Evolutionary conservation across 2,888 invertebrate genomes (phyloP).

Genomic region (Yponomeuta evonymella): DNA sequence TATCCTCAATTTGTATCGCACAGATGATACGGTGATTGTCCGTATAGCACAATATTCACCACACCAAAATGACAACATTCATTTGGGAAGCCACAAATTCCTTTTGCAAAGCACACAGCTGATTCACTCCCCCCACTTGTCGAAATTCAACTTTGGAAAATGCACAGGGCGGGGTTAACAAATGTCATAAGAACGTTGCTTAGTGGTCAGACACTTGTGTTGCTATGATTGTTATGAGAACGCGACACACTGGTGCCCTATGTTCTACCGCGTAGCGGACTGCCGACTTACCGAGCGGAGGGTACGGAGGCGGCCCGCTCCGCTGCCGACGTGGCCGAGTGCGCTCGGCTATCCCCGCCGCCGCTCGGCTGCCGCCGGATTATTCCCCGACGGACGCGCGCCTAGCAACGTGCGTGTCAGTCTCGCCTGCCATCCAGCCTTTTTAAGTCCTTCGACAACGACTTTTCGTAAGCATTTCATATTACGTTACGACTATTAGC

Average conservation of each 20-base stretch:
- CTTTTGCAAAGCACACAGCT: conserved; percentile 45
- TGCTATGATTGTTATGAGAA: conserved; percentile 34
- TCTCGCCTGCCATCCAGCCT: conserved; percentile 44
- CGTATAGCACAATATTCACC: conserved; percentile 74
- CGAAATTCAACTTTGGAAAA: conserved; percentile 64
- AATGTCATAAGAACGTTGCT: conserved; percentile 70
- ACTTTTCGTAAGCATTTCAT: not conserved
- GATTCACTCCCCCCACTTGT: conserved; percentile 60
- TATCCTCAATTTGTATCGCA: conserved; percentile 69
- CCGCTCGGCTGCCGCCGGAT: conserved; percentile 23
- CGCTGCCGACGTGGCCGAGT: conserved; percentile 45
- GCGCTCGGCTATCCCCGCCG: conserved; percentile 32
- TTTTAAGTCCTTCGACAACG: conserved; percentile 26
- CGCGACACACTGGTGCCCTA: conserved; percentile 46
- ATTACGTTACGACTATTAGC: not conserved
- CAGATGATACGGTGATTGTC: conserved; percentile 74
- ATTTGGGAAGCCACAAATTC: conserved; percentile 57
- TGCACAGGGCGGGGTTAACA: conserved; percentile 74
- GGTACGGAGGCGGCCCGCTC: conserved; percentile 33
- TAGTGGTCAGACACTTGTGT: conserved; percentile 67
- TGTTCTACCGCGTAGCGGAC: conserved; percentile 62
- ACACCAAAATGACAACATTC: conserved; percentile 76
- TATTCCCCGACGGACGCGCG: conserved; percentile 5
- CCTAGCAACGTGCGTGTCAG: conserved; percentile 24
- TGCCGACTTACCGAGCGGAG: conserved; percentile 51